phyloP scores from a whole-genome alignment of 2,888 invertebrate species.

The Melangyna quadrimaculata region DNA sequence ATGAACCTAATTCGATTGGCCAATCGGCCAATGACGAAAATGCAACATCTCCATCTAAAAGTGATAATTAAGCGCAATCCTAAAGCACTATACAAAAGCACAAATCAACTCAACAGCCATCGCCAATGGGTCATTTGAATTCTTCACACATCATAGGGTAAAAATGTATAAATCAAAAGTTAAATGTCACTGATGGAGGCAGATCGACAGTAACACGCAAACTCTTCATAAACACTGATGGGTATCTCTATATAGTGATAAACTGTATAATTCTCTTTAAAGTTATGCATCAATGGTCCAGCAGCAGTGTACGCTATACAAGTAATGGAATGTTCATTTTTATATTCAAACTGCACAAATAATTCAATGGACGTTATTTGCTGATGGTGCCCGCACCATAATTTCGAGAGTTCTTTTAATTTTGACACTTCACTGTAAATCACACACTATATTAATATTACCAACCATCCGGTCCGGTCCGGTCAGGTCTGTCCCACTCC shows the following conservation, averaged over 20 bases:
- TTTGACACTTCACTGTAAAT: conserved; percentile 54
- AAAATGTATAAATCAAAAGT: conserved; percentile 65
- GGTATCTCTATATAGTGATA: neutral
- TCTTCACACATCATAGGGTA: conserved; percentile 38
- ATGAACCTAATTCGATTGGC: conserved; percentile 39
- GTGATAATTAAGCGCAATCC: conserved; percentile 60
- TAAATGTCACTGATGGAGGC: conserved; percentile 57
- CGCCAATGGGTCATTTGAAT: conserved; percentile 56
- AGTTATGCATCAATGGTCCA: conserved; percentile 17
- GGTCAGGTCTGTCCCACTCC: too few species aligned
- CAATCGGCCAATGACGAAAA: conserved; percentile 21
- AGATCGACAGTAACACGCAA: conserved; percentile 30
- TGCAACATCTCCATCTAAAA: conserved; percentile 19
- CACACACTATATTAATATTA: conserved; percentile 35
- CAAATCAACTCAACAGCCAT: too few species aligned
- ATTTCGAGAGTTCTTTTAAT: conserved; percentile 20
- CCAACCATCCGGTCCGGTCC: neutral
- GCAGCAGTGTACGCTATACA: neutral
- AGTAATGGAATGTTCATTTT: conserved; percentile 17
- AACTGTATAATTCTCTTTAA: neutral
- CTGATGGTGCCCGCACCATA: neutral
- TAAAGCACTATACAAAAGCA: conserved; percentile 29
- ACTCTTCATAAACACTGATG: conserved; percentile 37
- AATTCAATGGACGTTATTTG: conserved; percentile 33
- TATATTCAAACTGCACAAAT: conserved; percentile 36